Evolutionary conservation across 35 echinoderm and acorn worm genomes (phyloP).

Genomic region (Stichopus chloronotus): DNA sequence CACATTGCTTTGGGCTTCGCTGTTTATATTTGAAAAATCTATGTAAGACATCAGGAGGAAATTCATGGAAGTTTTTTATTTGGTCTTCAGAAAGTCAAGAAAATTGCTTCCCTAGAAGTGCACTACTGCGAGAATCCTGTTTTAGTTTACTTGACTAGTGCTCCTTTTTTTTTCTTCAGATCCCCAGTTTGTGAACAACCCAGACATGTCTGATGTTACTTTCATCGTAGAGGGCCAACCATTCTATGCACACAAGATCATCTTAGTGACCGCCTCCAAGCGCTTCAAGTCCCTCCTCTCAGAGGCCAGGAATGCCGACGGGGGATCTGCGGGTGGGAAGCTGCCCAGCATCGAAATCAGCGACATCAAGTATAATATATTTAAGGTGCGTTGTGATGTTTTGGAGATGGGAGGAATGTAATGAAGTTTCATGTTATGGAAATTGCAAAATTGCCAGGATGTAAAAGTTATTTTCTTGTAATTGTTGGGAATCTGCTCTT

Average conservation of each 20-base stretch:
- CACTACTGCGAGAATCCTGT: too few species aligned
- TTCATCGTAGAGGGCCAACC: slow-evolving; percentile 94
- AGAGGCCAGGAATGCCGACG: slow-evolving; percentile 70
- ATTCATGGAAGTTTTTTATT: too few species aligned
- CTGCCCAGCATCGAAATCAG: slow-evolving; percentile 86
- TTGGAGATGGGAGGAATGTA: too few species aligned
- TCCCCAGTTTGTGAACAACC: slow-evolving; percentile 95
- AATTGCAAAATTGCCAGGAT: not conserved
- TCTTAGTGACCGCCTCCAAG: slow-evolving; percentile 96
- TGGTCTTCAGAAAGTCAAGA: too few species aligned
- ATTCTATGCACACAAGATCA: slow-evolving; percentile 99
- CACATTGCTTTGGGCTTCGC: too few species aligned
- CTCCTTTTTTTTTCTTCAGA: slow-evolving; percentile 35
- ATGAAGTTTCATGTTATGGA: not conserved
- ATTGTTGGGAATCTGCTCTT: not conserved
- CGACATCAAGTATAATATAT: slow-evolving; percentile 94
- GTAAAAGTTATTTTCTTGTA: not conserved
- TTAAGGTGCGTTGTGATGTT: slow-evolving; percentile 76
- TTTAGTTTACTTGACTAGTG: too few species aligned
- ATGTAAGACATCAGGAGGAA: too few species aligned
- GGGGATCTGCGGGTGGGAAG: slow-evolving; percentile 37
- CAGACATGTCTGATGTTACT: slow-evolving; percentile 97
- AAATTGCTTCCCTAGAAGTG: too few species aligned
- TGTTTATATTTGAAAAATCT: too few species aligned
- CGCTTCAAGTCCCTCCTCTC: slow-evolving; percentile 96